Base-by-base conservation (phyloP, 2,797 vertebrate genomes). In the Serranus cabrilla region DNA sequence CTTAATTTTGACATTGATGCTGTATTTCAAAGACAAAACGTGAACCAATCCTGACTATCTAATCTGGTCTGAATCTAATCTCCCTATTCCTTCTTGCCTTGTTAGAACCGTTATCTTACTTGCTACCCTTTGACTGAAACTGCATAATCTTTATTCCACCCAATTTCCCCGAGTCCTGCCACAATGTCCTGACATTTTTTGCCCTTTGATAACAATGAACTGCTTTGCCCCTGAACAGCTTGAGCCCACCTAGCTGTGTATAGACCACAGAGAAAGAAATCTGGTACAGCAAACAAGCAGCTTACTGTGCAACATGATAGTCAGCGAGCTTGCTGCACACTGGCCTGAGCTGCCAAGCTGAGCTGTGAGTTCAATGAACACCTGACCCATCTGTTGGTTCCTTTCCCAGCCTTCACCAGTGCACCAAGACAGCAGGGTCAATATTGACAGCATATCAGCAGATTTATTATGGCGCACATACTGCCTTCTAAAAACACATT, bases 401-500 rank as follows among this genome's bases (percentile, higher is more conserved):
- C 17, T 63, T 50, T 71, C 17, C 23, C 11, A 12, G 63, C 27
- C 59, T 75, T 57, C 64, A 43, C 31, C 34, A 31, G 20, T 8
- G 21, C 56, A 50, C 20, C 1, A n/a, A 54, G 63, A 64, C 74
- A 72, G 60, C 59, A 69, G 76, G 76, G 73, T 85, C 76, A 86
- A 85, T 91, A 89, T 64, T 78, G 71, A 82, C 79, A 65, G 75
- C 25, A 42, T 40, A 58, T 81, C 27, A 27, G 12, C 34, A 69
- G 66, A 86, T 87, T 86, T 88, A 85, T 80, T 74, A 74, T 56
- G 8, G 54, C 73, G 40, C 72, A 57, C 70, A 73, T 63, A 71
- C 52, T 67, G 59, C 87, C 85, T 81, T 54, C 81, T 64, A 37
- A 84, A 79, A 81, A 87, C 66, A 74, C 11, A 82, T 86, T 81